A percentile compares a stretch with the other conserved stretches of the same genome.
These are phyloP conservation scores for Catostomus latipinnis DNA, from an alignment of 2,797 vertebrate genomes.

Conservation along the genomic window DNA sequence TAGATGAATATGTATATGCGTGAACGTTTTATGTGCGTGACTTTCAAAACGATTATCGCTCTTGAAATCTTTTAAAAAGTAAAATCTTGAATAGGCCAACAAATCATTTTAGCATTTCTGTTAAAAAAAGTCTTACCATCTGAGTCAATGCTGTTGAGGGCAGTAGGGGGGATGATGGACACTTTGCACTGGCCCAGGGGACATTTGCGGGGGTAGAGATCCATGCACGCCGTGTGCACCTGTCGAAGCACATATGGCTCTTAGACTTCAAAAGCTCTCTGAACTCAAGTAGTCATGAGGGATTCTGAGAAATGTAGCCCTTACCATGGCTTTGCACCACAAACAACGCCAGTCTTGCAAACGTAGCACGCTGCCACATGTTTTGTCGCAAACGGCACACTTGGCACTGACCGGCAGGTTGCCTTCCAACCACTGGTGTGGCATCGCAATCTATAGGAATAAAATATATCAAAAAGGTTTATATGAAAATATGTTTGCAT, in stretches of 20 bases:
- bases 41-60: neutral
- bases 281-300: neutral
- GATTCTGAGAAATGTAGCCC: slow-evolving; percentile 45
- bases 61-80: neutral
- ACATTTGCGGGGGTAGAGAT: slow-evolving; percentile 91
- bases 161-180: slow-evolving; percentile 97
- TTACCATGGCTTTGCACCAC: slow-evolving; percentile 98
- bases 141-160: slow-evolving; percentile 98
- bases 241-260: slow-evolving; percentile 67
- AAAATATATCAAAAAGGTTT: neutral
- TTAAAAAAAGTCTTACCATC: slow-evolving; percentile 84
- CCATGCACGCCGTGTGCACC: slow-evolving; percentile 98
- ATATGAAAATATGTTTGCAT: slow-evolving; percentile 19
- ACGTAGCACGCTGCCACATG: slow-evolving; percentile 94
- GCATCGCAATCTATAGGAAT: slow-evolving; percentile 90
- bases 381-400: slow-evolving; percentile 97
- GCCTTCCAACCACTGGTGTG: slow-evolving; percentile 97
- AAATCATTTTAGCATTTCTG: neutral
- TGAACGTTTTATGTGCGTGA: too few species aligned
- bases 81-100: neutral
- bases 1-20: too few species aligned
- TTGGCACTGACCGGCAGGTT: slow-evolving; percentile 98
- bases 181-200: slow-evolving; percentile 98
- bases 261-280: slow-evolving; percentile 29
- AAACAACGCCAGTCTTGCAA: slow-evolving; percentile 98